Percentiles rank a stretch among this genome's conserved stretches.
These are phyloP conservation scores for Tympanoctomys barrerae DNA, from an alignment of 2,797 vertebrate genomes.

Conservation along the genomic window DNA sequence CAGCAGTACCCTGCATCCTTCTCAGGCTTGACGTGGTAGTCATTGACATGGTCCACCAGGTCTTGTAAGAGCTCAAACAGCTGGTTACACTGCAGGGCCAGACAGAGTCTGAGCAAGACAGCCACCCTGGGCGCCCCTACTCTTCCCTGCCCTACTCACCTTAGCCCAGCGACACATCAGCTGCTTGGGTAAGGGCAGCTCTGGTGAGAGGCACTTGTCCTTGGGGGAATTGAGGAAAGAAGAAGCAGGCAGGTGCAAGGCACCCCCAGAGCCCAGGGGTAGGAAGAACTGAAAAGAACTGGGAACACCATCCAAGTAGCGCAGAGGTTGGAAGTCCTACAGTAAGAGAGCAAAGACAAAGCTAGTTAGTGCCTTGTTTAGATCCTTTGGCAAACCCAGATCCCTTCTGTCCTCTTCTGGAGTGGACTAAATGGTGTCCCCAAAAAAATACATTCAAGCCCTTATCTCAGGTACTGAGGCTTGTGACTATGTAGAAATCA, in stretches of 20 bases:
- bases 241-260: slow-evolving; percentile 92
- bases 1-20: slow-evolving; percentile 98
- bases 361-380: neutral
- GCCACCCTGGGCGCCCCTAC: neutral
- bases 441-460: neutral
- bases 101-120: slow-evolving; percentile 5
- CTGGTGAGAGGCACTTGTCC: slow-evolving; percentile 92
- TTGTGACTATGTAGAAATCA: neutral
- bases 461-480: neutral
- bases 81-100: slow-evolving; percentile 93
- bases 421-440: neutral
- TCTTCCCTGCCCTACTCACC: slow-evolving; percentile 85
- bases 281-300: slow-evolving; percentile 95
- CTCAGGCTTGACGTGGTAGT: slow-evolving; percentile 97
- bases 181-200: slow-evolving; percentile 92
- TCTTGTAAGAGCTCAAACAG: slow-evolving; percentile 98
- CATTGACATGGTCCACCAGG: slow-evolving; percentile 97
- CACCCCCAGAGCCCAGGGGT: slow-evolving; percentile 90
- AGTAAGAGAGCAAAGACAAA: neutral
- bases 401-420: too few species aligned
- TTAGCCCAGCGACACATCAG: slow-evolving; percentile 95
- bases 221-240: slow-evolving; percentile 91
- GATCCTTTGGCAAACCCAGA: neutral
- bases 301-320: slow-evolving; percentile 90
- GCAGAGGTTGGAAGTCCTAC: slow-evolving; percentile 92